Conservation (phyloP, 2,797 vertebrate species). For the Myotis daubentonii region DNA sequence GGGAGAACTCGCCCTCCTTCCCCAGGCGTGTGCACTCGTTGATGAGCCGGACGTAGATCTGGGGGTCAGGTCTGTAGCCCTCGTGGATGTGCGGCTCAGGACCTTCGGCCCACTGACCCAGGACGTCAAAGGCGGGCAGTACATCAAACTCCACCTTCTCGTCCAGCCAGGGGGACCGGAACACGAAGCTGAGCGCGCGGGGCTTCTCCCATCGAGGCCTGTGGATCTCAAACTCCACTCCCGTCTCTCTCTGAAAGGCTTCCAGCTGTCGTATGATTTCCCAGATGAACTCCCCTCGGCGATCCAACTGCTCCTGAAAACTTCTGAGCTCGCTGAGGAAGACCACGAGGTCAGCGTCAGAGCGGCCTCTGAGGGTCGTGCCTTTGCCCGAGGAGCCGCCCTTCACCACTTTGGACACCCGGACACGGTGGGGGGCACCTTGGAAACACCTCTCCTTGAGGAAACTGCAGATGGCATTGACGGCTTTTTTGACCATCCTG, state of each 20-base stretch:
- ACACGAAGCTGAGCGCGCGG: slow-evolving; percentile 37
- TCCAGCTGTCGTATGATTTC: slow-evolving; percentile 56
- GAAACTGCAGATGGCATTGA: slow-evolving; percentile 35
- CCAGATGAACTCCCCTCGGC: background rate
- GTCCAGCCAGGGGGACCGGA: fast-evolving
- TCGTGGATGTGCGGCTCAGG: fast-evolving
- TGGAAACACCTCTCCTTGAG: slow-evolving; percentile 58
- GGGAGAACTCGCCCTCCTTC: slow-evolving; percentile 74
- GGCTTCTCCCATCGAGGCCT: fast-evolving
- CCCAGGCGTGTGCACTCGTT: fast-evolving
- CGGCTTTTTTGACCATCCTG: fast-evolving
- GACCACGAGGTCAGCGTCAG: slow-evolving; percentile 70
- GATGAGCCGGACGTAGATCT: slow-evolving; percentile 65
- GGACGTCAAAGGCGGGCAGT: slow-evolving; percentile 63
- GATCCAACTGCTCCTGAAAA: background rate
- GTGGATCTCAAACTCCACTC: background rate
- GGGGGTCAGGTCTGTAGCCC: fast-evolving
- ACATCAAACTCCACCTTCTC: slow-evolving; percentile 69
- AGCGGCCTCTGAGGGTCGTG: slow-evolving; percentile 26
- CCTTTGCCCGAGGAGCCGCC: slow-evolving; percentile 71
- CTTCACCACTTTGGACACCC: slow-evolving; percentile 75
- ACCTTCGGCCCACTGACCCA: slow-evolving; percentile 63
- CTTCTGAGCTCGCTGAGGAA: slow-evolving; percentile 59
- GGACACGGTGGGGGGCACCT: fast-evolving
- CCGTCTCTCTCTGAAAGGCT: background rate